Evolutionary conservation across 2,888 invertebrate genomes (phyloP).

Genomic region (Clusia tigrina): DNA sequence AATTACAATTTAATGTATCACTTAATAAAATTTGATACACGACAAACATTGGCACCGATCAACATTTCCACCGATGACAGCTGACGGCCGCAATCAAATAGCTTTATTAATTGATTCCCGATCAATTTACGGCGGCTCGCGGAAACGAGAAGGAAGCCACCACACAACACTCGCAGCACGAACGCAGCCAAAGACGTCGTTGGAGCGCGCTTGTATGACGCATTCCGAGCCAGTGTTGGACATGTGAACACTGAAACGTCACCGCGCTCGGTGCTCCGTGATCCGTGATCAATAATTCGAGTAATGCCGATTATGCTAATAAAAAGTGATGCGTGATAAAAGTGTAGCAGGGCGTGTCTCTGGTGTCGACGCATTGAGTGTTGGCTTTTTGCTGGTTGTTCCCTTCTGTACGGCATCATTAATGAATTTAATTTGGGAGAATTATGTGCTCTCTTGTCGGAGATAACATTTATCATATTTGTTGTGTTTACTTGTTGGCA

Average conservation of each 20-base stretch:
- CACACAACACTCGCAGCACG: background rate
- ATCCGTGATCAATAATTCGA: no score
- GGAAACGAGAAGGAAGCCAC: background rate
- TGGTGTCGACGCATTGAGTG: background rate
- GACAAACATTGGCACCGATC: conserved; percentile 20
- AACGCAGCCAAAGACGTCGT: background rate
- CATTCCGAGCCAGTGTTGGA: background rate
- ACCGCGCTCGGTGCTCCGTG: background rate
- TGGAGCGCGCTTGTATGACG: conserved; percentile 1
- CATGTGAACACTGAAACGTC: background rate
- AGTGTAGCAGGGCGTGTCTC: background rate
- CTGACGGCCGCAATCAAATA: conserved; percentile 24
- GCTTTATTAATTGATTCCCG: conserved; percentile 26
- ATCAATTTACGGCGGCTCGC: conserved; percentile 2
- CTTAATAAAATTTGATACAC: conserved; percentile 14
- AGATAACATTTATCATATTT: conserved; percentile 15
- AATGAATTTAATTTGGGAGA: no score
- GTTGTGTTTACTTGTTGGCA: background rate
- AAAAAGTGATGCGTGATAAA: conserved; percentile 6
- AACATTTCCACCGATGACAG: conserved; percentile 20
- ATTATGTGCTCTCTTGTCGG: background rate
- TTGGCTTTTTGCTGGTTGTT: background rate
- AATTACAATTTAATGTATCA: conserved; percentile 22
- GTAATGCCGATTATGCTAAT: conserved; percentile 17
- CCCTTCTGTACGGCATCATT: background rate